phyloP scores from a whole-genome alignment of 2,888 invertebrate genomes.

The Mechanitis messenoides region DNA sequence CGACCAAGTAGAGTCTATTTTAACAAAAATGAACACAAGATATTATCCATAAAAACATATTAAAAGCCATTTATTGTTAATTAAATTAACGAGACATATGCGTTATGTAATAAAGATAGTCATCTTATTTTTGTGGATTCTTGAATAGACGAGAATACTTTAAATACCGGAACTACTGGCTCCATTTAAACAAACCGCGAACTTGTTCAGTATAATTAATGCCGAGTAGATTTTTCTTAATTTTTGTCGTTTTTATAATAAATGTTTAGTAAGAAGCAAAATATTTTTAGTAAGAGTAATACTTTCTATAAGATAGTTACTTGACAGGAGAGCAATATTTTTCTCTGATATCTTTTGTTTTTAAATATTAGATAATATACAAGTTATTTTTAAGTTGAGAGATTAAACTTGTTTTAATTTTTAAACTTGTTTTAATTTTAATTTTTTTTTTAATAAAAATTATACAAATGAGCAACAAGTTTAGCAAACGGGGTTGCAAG shows the following conservation, averaged over 20 bases:
- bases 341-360: too few relatives aligned
- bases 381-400: too few relatives aligned
- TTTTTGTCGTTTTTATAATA: not conserved
- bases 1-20: not conserved
- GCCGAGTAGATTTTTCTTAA: not conserved
- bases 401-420: too few relatives aligned
- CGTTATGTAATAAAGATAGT: conserved; percentile 1
- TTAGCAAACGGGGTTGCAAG: too few relatives aligned
- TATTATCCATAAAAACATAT: not conserved
- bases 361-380: too few relatives aligned
- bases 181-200: not conserved
- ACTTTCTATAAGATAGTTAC: too few relatives aligned
- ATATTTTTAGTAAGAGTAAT: too few relatives aligned
- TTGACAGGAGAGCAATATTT: too few relatives aligned
- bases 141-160: not conserved
- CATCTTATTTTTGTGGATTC: conserved; percentile 2
- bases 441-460: too few relatives aligned
- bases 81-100: not conserved
- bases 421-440: too few relatives aligned
- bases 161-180: not conserved
- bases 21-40: not conserved
- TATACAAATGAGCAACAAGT: too few relatives aligned
- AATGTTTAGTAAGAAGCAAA: too few relatives aligned
- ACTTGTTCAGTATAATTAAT: not conserved
- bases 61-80: not conserved